These are phyloP conservation scores for Cacatua alba DNA, from an alignment of 2,113 vertebrate genomes.

Conservation along the genomic window DNA sequence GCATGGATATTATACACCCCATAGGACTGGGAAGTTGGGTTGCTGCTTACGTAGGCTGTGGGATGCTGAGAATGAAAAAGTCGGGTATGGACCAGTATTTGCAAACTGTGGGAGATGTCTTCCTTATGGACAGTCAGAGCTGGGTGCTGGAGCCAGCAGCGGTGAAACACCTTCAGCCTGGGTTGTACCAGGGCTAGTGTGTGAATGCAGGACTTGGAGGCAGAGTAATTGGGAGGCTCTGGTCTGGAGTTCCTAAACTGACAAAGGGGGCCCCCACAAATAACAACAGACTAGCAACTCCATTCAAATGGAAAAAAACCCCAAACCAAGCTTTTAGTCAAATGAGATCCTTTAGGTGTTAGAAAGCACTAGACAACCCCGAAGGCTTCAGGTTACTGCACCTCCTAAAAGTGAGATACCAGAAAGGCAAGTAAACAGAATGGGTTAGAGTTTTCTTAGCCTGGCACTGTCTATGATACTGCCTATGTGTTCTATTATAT, in stretches of 20 bases:
- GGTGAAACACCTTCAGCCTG: background rate
- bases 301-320: background rate
- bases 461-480: background rate
- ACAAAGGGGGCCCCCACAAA: background rate
- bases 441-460: background rate
- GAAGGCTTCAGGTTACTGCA: background rate
- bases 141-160: background rate
- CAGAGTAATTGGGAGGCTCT: background rate
- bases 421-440: background rate
- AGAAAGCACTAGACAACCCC: background rate
- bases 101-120: background rate
- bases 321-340: background rate
- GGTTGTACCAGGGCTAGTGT: background rate
- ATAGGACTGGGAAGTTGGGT: accelerated
- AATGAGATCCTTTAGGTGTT: background rate
- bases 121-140: background rate
- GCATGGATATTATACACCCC: background rate
- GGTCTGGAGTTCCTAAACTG: background rate
- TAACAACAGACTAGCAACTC: background rate
- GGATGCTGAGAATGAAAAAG: background rate
- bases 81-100: background rate
- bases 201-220: background rate
- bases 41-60: background rate
- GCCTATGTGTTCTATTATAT: background rate
- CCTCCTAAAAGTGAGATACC: background rate